Evolutionary conservation across 2,113 vertebrate genomes (phyloP), one percentile per base, ranked within the genome.

Genomic region (Malurus elegans): DNA sequence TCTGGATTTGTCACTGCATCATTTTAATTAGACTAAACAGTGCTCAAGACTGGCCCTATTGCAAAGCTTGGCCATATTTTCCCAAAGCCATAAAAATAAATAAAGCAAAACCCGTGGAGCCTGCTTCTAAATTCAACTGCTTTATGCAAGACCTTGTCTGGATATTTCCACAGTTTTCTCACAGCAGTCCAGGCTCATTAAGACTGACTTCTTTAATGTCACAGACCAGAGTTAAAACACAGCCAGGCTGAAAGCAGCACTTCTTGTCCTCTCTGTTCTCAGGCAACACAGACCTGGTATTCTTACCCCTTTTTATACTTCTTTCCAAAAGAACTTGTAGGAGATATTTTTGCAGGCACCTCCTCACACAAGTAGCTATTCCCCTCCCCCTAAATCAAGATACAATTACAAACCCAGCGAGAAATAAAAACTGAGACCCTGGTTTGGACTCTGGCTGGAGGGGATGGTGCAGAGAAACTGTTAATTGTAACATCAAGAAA

Each of bases 21-120:
- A 90, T 79, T 93, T 94, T 90, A 94, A 96, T 90, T 85, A 88
- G 88, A 76, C 79, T 82, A 88, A 95, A 93, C 79, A 58, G 81
- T 28, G 57, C 57, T 91, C 32, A 38, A 73, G 81, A 48, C 51
- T 51, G 28, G 58, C 74, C 31, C 85, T 47, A 42, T 71, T 86
- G 82, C 90, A 90, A 62, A 58, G 54, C 58, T 78, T 28, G 31
- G 83, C 78, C 81, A 38, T 73, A 73, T 88, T 94, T 94, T 90
- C 90, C 90, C 44, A 23, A 90, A 91, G 85, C 40, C 53, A 51
- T 73, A 88, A 75, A 95, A 95, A 94, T 64, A 95, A 94, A 92
- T 86, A 88, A 86, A 86, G 65, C 56, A 85, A 90, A 84, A 26
- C 32, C 42, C 34, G 32, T 23, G 38, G 54, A 89, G 51, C 44